Conservation (phyloP, 2,113 vertebrate species). For the Candoia aspera region DNA sequence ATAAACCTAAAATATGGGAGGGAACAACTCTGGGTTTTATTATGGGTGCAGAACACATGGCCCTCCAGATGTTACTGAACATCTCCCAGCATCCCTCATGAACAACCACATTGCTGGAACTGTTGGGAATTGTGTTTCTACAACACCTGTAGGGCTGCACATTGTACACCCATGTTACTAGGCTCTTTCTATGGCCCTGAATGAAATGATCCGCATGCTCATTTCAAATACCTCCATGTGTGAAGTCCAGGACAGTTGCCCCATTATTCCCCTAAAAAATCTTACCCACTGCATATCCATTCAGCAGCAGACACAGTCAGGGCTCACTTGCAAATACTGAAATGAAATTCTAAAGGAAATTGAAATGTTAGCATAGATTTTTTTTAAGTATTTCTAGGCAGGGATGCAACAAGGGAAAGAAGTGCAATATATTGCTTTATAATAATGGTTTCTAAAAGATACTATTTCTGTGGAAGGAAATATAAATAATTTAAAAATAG, state of each 20-base stretch:
- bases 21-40: not conserved
- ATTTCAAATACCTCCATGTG: not conserved
- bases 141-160: not conserved
- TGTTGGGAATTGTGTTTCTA: not conserved
- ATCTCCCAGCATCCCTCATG: not conserved
- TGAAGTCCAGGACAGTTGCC: not conserved
- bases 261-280: not conserved
- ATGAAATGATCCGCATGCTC: not conserved
- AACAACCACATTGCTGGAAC: not conserved
- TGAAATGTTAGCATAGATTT: not conserved
- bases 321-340: not conserved
- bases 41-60: not conserved
- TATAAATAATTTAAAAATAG: constrained; percentile 31
- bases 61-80: not conserved
- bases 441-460: constrained; percentile 23
- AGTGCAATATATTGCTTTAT: not conserved
- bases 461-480: constrained; percentile 30
- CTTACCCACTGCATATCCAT: not conserved
- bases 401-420: not conserved
- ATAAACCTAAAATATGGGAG: not conserved
- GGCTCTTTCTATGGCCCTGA: not conserved
- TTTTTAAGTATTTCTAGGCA: not conserved
- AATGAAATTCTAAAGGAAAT: not conserved
- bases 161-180: not conserved
- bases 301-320: not conserved